phyloP scores from a whole-genome alignment of 2,797 vertebrate genomes.

The Typhlichthys eigenmanni region DNA sequence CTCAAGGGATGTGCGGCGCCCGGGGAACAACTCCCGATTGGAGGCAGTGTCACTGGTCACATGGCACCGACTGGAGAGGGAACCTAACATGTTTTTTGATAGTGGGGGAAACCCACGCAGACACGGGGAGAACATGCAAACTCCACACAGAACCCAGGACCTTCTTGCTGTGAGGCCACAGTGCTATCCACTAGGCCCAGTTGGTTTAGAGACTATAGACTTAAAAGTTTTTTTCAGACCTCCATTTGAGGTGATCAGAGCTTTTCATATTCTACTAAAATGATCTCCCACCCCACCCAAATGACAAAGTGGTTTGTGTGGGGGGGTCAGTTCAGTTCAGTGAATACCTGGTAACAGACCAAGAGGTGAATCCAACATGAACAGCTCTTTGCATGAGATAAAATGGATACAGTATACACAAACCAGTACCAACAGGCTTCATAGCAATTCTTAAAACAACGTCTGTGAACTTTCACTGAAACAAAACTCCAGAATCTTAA shows the following conservation, averaged over 20 bases:
- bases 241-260: slow-evolving; percentile 19
- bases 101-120: too few relatives aligned
- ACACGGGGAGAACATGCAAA: too few relatives aligned
- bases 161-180: too few relatives aligned
- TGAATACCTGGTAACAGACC: slow-evolving; percentile 47
- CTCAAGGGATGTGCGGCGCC: too few relatives aligned
- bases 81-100: too few relatives aligned
- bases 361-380: slow-evolving; percentile 65
- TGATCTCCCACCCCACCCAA: slow-evolving; percentile 27
- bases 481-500: slow-evolving; percentile 46
- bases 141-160: too few relatives aligned
- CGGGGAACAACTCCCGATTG: too few relatives aligned
- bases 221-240: slow-evolving; percentile 2
- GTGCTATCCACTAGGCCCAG: too few relatives aligned
- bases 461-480: slow-evolving; percentile 54
- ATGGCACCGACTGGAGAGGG: too few relatives aligned
- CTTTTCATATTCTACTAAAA: slow-evolving; percentile 34
- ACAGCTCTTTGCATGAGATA: slow-evolving; percentile 62
- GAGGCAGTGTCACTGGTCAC: too few relatives aligned
- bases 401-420: slow-evolving; percentile 65
- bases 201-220: slow-evolving; percentile 19
- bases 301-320: slow-evolving; percentile 30
- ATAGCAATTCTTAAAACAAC: slow-evolving; percentile 55
- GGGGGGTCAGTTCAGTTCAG: slow-evolving; percentile 53
- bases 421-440: slow-evolving; percentile 45